Base-by-base conservation (phyloP, 92 coral and sea anemone species). In the Paramuricea clavata region DNA sequence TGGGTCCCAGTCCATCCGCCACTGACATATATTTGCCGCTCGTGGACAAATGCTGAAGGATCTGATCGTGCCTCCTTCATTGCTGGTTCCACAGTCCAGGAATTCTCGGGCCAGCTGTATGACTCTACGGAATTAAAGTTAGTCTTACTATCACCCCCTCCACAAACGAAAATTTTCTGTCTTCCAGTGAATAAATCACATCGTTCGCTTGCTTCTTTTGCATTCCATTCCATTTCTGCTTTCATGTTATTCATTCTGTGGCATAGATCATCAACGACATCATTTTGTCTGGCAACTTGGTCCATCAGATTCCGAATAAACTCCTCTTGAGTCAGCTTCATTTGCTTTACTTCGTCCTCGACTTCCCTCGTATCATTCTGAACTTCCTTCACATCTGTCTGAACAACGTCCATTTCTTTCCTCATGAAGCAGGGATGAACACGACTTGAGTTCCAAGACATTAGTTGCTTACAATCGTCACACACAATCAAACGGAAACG, bases 251-350 rank as follows among this genome's bases (percentile, higher is more conserved):
- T 4, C 6, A 10, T 21, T 54, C 62, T 54, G 27, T 23, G 26
- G 62, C 62, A 13, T 54, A 54, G 62, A 54, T 54, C 62, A 54
- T 54, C 26, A 13, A 54, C 19, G 8, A 64, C 70, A 64, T 26
- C 70, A 64, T 64, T 31, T 65, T 27, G 72, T 2, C 41, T 11
- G 72, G 39, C 72, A 54, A 54, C 7, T 10, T 21, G 21, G 62
- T 5, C 62, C 72, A 65, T 17, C 72, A 65, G 19, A 25, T 33
- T 65, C 39, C 72, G 72, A 65, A 28, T 28, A 16, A 65, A 65
- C 36, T 65, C 72, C n/a, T 65, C 72, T 65, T 65, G 72, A 65
- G 16, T 28, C 39, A 28, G 21, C 72, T 65, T 39, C 44, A 39
- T 39, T 39, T 39, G 44, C 44, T 39, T 39, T 56, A 56, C 64